phyloP scores from a whole-genome alignment of 2,797 vertebrate genomes.

The Phrynocephalus guinanensis region DNA sequence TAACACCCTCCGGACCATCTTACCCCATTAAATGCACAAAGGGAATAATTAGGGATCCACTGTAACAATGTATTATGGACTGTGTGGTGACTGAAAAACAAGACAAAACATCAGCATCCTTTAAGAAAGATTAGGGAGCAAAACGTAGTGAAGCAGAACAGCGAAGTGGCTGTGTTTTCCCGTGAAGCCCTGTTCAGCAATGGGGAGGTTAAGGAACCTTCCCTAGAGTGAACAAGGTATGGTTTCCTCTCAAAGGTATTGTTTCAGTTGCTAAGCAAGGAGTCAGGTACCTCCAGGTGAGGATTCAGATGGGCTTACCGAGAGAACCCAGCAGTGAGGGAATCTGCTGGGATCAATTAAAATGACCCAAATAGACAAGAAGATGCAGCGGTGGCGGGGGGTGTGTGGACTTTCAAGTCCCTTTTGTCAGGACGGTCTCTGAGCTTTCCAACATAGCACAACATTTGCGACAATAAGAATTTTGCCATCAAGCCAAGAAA shows the following conservation, averaged over 20 bases:
- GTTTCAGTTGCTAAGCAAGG: constrained; percentile 52
- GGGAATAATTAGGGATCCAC: not conserved
- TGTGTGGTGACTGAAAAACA: not conserved
- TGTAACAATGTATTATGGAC: not conserved
- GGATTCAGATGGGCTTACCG: constrained; percentile 64
- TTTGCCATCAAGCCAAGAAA: constrained; percentile 23
- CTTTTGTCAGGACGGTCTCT: constrained; percentile 44
- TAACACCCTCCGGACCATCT: not conserved
- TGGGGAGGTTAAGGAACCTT: constrained; percentile 48
- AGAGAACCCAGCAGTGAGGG: constrained; percentile 62
- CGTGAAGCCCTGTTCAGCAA: not conserved
- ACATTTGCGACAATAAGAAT: constrained; percentile 32
- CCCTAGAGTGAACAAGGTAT: constrained; percentile 47
- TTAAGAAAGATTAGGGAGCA: not conserved
- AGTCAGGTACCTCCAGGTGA: constrained; percentile 55
- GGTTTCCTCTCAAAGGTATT: constrained; percentile 49
- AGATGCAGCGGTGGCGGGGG: constrained; percentile 33
- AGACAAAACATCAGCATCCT: not conserved
- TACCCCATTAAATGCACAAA: not conserved
- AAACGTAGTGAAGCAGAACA: constrained; percentile 11
- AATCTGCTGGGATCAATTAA: constrained; percentile 80
- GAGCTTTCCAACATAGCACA: constrained; percentile 40
- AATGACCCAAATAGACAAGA: constrained; percentile 64
- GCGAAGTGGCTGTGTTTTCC: not conserved
- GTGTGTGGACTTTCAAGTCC: constrained; percentile 36